These are phyloP conservation scores for Lobophora halterata DNA, from an alignment of 2,888 invertebrate species.

Conservation along the genomic window DNA sequence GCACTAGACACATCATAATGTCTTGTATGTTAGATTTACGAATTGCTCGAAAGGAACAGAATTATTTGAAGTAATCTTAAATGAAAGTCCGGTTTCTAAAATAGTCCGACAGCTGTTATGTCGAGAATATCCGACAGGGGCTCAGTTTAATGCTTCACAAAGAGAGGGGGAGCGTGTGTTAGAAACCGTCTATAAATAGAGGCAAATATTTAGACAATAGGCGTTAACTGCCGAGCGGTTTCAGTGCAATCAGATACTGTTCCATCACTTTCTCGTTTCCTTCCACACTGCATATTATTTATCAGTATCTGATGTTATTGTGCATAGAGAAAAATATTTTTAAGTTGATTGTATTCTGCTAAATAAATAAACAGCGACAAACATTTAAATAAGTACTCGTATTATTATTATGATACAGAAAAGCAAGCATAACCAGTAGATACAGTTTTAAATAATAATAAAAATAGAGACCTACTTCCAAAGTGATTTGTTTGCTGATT, in stretches of 20 bases:
- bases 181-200: conserved; percentile 31
- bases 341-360: no score
- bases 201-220: conserved; percentile 27
- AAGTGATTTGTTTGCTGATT: conserved; percentile 6
- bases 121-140: conserved; percentile 58
- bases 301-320: no score
- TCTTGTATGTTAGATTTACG: neutral
- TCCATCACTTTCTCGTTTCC: no score
- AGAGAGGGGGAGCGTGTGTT: conserved; percentile 48
- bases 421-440: no score
- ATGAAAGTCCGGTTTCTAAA: conserved; percentile 64
- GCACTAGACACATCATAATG: neutral
- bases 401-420: no score
- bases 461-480: conserved; percentile 9
- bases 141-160: conserved; percentile 51
- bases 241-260: conserved; percentile 2
- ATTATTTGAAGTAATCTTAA: conserved; percentile 40
- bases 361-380: no score
- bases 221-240: conserved; percentile 8
- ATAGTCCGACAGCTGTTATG: conserved; percentile 73
- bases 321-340: no score
- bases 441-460: no score
- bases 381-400: no score
- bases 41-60: conserved; percentile 19
- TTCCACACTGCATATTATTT: no score